Base-by-base conservation (phyloP, 2,113 vertebrate species). In the Dolichallabes microphthalmus region DNA sequence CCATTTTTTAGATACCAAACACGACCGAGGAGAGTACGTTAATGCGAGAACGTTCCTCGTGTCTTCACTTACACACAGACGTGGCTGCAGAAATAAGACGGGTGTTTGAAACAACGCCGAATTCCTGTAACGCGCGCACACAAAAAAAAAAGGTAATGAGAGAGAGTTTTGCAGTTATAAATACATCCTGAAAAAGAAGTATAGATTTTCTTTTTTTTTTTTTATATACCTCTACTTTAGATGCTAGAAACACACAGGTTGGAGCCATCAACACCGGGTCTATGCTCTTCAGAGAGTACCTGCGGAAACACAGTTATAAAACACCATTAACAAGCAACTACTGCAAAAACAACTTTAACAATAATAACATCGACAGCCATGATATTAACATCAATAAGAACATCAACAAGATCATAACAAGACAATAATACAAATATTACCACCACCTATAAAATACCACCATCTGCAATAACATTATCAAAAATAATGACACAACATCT, bases 251-350 rank as follows among this genome's bases (percentile, higher is more conserved):
- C 88, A 99, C 98, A 95, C 98, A 99, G 22, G 98, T 99, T 84
- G 98, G 98, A 92, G 98, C 98, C 98, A 99, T 99, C 90, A 99
- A 96, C 87, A 99, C 97, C 86, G 98, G 98, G 94, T 99, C 98
- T 93, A 99, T 99, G 94, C 98, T 99, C 95, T 99, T 99, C 92
- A 99, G 92, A 90, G 98, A 99, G 93, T 99, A 99, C 91, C 98
- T 99, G 92, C 87, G 93, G 92, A 89, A 64, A 2, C 2, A 85
- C 0, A 50, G 30, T 39, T 14, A 45, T 45, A 8, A 55, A 45
- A 39, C 9, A 66, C 10, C 27, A 32, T 17, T 2, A 19, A 20
- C 5, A 20, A 22, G 35, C 15, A 20, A 69, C 5, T 2, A n/a
- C 50, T n/a, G 52, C n/a, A 75, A 53, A 3, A 27, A 75, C 8